A percentile compares a stretch with the other conserved stretches of the same genome.
phyloP scores from a whole-genome alignment of 2,797 vertebrate species.

The Rhinatrema bivittatum region DNA sequence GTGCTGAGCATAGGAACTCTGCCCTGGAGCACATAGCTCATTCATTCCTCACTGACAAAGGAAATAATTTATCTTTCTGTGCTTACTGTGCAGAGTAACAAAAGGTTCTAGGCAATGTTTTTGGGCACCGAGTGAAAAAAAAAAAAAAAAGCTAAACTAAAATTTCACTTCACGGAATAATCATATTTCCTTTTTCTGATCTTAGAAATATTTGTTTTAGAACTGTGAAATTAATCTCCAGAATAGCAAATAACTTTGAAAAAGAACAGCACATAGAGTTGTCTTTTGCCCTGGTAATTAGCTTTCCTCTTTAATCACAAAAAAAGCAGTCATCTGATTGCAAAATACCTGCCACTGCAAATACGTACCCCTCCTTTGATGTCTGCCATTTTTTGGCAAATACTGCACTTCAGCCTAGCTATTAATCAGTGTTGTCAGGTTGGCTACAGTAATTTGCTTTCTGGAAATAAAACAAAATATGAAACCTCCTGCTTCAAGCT shows the following conservation, averaged over 20 bases:
- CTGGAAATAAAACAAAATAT: conserved; percentile 39
- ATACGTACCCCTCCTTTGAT: conserved; percentile 13
- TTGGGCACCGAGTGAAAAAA: conserved; percentile 11
- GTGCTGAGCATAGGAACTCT: too few relatives aligned
- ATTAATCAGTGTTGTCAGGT: conserved; percentile 57
- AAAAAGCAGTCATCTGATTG: conserved; percentile 35
- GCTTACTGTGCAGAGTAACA: conserved; percentile 7
- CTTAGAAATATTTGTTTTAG: too few relatives aligned
- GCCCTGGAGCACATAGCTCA: too few relatives aligned
- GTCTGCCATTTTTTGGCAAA: conserved; percentile 54
- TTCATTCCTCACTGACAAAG: conserved; percentile 12
- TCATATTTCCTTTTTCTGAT: too few relatives aligned
- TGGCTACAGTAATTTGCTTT: conserved; percentile 51
- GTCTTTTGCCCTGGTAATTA: conserved; percentile 36
- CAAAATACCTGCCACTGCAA: conserved; percentile 43
- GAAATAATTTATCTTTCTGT: conserved; percentile 18
- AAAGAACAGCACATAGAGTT: conserved; percentile 20
- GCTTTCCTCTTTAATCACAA: conserved; percentile 55
- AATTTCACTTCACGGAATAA: too few relatives aligned
- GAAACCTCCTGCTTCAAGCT: too few relatives aligned
- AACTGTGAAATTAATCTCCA: conserved; percentile 31
- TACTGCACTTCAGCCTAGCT: conserved; percentile 36
- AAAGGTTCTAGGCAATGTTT: conserved; percentile 6
- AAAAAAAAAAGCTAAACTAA: too few relatives aligned
- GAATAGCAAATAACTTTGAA: conserved; percentile 24